Conservation (phyloP, 2,113 vertebrate species). For the pig (Sus scrofa) region T2T-Sscrofa CM000812.6:34239501-34240000, state of each 20-base stretch:
- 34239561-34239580: neutral
- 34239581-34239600: neutral
- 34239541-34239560: neutral
- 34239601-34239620: constrained; percentile 7
- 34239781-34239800: neutral
- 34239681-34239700: neutral
- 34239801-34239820: neutral
- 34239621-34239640: neutral
- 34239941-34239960: neutral
- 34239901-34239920: neutral
- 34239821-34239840: neutral
- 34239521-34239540: neutral
- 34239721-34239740: neutral
- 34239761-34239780: neutral
- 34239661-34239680: neutral
- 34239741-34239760: neutral
- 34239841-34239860: neutral
- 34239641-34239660: neutral
- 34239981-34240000: neutral
- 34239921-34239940: neutral
- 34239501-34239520: neutral
- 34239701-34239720: neutral
- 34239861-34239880: neutral
- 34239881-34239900: neutral
- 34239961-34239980: neutral